Conservation (phyloP, 2,888 invertebrate species). For the Aquatica leii region DNA sequence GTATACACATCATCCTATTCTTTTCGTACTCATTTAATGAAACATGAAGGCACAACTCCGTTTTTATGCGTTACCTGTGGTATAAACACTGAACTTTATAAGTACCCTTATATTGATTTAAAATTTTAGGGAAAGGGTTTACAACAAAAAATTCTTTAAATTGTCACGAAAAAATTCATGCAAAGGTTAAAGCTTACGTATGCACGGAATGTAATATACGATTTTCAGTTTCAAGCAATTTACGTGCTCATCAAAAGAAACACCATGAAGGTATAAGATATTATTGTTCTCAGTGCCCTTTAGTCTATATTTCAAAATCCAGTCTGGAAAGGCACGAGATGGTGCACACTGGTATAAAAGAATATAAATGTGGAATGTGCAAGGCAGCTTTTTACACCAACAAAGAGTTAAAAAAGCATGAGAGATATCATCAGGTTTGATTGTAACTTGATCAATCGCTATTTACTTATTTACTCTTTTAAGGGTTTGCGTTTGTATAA, state of each 20-base stretch:
- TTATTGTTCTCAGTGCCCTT: slow-evolving; percentile 52
- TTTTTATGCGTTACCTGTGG: slow-evolving; percentile 53
- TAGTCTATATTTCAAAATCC: slow-evolving; percentile 47
- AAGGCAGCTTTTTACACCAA: slow-evolving; percentile 50
- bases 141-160: slow-evolving; percentile 50
- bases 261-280: slow-evolving; percentile 50
- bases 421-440: slow-evolving; percentile 50
- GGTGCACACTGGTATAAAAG: slow-evolving; percentile 50
- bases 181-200: slow-evolving; percentile 45
- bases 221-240: slow-evolving; percentile 50
- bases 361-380: slow-evolving; percentile 49
- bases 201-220: slow-evolving; percentile 49
- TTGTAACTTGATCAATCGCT: background rate
- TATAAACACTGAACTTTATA: slow-evolving; percentile 30
- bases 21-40: slow-evolving; percentile 46
- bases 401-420: slow-evolving; percentile 51
- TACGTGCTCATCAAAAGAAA: slow-evolving; percentile 50
- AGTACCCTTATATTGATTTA: slow-evolving; percentile 9
- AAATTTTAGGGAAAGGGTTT: slow-evolving; percentile 49
- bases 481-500: slow-evolving; percentile 49
- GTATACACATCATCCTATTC: slow-evolving; percentile 43
- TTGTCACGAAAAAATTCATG: slow-evolving; percentile 52
- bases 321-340: slow-evolving; percentile 52
- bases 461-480: slow-evolving; percentile 36
- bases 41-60: slow-evolving; percentile 47